Percentiles rank a stretch among this genome's conserved stretches.
Evolutionary conservation across 2,797 vertebrate genomes (phyloP).

Genomic region (Bovichtus variegatus): DNA sequence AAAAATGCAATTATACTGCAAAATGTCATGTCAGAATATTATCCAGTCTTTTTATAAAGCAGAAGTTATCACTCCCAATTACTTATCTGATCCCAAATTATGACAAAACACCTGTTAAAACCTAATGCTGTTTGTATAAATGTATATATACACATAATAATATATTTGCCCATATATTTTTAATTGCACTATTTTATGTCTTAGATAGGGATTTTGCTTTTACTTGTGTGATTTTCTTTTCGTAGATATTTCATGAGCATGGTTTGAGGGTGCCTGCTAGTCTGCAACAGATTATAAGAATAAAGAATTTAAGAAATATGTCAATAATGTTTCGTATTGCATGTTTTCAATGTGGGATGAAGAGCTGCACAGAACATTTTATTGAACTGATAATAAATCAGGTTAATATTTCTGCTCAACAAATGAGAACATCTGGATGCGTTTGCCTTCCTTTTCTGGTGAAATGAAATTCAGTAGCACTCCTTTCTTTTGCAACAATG

Average conservation of each 20-base stretch:
- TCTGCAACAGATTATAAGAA: too few relatives aligned
- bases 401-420: not conserved
- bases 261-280: too few relatives aligned
- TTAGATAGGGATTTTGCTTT: too few relatives aligned
- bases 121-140: not conserved
- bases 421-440: not conserved
- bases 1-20: not conserved
- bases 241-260: too few relatives aligned
- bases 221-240: too few relatives aligned
- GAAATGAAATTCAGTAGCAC: not conserved
- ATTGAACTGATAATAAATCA: not conserved
- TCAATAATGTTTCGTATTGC: not conserved
- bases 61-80: not conserved
- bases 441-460: not conserved
- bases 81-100: not conserved
- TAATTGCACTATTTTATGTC: too few relatives aligned
- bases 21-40: not conserved
- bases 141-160: too few relatives aligned
- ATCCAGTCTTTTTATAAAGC: not conserved
- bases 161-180: too few relatives aligned
- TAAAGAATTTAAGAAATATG: too few relatives aligned
- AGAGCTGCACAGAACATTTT: not conserved
- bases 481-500: constrained; percentile 6
- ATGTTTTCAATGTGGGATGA: not conserved
- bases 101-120: not conserved